Base-by-base conservation (phyloP, 1,140 invertebrate species). In the Notospermus geniculatus region DNA sequence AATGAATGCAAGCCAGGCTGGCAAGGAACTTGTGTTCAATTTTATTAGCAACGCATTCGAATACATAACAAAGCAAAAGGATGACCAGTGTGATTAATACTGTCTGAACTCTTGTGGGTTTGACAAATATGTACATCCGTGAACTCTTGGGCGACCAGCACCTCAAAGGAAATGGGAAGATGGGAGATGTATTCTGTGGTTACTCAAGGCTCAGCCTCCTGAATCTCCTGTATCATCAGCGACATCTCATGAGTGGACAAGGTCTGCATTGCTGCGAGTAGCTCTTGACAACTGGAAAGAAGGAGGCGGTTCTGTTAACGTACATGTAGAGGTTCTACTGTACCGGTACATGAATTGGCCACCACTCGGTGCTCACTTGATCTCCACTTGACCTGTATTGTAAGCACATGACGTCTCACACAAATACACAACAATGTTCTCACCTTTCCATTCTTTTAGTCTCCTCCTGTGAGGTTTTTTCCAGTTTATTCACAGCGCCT, bases 231-330 rank as follows among this genome's bases (percentile, higher is more conserved):
- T 25, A 71, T 71, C 30, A 63, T 50, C 19, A 74, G 58, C 0
- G 69, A 72, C 45, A 62, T 72, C 57, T 74, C 72, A 25, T 71
- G 67, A 19, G 69, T 68, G 28, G 68, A 64, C 45, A 74, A 56
- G 32, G 66, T 71, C 52, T 71, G 64, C 57, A 63, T 60, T 5
- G 71, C 72, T 41, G 69, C 59, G n/a, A 72, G 57, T 58, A 72
- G 54, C 50, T 72, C 71, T 43, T 57, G 60, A 61, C 72, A 70
- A 30, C 72, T 74, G 64, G 45, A 64, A 65, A 36, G 32, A 60
- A 27, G 25, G 13, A 27, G 22, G 15, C 4, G 4, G 11, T 32
- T 17, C 36, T 43, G 13, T 45, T 1, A 59, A 57, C 11, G 19
- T 2, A n/a, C 17, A 30, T 5, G 19, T 15, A 25, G 17, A 15